phyloP scores from a whole-genome alignment of 2,888 invertebrate genomes.

The Agonum fuliginosum region DNA sequence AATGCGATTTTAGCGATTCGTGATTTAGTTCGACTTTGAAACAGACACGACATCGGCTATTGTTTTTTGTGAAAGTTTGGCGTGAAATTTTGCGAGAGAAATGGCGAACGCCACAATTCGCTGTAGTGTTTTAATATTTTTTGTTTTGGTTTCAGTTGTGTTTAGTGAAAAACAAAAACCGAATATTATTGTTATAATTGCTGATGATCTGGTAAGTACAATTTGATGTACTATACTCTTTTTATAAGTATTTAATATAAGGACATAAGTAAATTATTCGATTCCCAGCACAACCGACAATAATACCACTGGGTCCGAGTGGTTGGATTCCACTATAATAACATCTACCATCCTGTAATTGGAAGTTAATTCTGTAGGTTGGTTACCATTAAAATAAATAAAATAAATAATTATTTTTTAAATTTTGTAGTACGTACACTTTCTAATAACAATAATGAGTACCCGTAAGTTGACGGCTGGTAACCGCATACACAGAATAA shows the following conservation, averaged over 20 bases:
- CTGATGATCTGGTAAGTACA: constrained; percentile 84
- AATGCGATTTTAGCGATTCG: constrained; percentile 34
- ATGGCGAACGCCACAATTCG: constrained; percentile 14
- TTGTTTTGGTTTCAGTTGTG: constrained; percentile 4
- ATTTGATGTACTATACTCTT: constrained; percentile 65
- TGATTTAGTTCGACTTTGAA: constrained; percentile 9
- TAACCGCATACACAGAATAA: too few species aligned
- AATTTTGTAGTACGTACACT: background rate
- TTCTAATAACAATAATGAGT: too few species aligned
- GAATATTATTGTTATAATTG: constrained; percentile 85
- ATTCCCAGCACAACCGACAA: too few species aligned
- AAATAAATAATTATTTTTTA: background rate
- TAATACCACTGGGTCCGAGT: too few species aligned
- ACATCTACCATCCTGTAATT: too few species aligned
- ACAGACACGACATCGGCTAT: background rate
- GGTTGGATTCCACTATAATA: too few species aligned
- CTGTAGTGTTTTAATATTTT: background rate
- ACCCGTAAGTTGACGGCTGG: too few species aligned
- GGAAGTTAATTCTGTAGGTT: too few species aligned
- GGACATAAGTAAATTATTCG: too few species aligned
- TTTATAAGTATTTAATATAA: too few species aligned
- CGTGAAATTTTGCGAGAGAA: background rate
- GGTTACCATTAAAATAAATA: background rate
- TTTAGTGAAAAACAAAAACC: constrained; percentile 69
- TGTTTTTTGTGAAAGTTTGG: background rate